Conservation (phyloP, 2,113 vertebrate species). For the Carassius carassius region DNA sequence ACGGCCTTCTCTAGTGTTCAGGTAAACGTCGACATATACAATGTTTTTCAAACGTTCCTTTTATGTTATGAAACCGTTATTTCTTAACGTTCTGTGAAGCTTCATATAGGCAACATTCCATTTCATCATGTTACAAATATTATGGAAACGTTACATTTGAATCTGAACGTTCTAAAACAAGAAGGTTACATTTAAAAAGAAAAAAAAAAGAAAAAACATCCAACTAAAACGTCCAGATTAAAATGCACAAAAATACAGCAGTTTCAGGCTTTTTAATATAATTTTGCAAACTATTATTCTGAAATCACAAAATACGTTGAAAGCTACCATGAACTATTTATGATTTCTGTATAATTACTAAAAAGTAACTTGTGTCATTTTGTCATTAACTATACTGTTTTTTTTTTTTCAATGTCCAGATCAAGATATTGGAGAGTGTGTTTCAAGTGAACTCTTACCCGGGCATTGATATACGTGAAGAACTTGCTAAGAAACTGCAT, state of each 20-base stretch:
- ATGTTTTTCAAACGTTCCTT: too few relatives aligned
- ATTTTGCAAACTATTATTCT: neutral
- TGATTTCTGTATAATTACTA: neutral
- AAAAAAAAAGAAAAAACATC: too few relatives aligned
- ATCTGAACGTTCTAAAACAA: too few relatives aligned
- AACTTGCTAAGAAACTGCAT: slow-evolving; percentile 82
- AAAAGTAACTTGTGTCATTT: neutral
- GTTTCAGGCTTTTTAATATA: too few relatives aligned
- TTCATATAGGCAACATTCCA: too few relatives aligned
- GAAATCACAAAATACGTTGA: neutral
- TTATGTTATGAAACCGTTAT: too few relatives aligned
- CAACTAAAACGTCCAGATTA: too few relatives aligned
- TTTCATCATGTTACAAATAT: too few relatives aligned
- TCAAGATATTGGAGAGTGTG: slow-evolving; percentile 87
- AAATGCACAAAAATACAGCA: too few relatives aligned
- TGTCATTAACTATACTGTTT: neutral
- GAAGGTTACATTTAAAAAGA: too few relatives aligned
- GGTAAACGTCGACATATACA: slow-evolving; percentile 45
- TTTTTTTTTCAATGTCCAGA: slow-evolving; percentile 70
- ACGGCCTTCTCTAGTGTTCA: slow-evolving; percentile 83
- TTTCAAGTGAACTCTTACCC: slow-evolving; percentile 92
- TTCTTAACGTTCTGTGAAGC: too few relatives aligned
- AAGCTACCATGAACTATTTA: neutral
- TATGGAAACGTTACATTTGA: too few relatives aligned
- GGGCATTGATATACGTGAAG: slow-evolving; percentile 92